phyloP scores from a whole-genome alignment of 2,113 vertebrate genomes.

The Struthidea cinerea region DNA sequence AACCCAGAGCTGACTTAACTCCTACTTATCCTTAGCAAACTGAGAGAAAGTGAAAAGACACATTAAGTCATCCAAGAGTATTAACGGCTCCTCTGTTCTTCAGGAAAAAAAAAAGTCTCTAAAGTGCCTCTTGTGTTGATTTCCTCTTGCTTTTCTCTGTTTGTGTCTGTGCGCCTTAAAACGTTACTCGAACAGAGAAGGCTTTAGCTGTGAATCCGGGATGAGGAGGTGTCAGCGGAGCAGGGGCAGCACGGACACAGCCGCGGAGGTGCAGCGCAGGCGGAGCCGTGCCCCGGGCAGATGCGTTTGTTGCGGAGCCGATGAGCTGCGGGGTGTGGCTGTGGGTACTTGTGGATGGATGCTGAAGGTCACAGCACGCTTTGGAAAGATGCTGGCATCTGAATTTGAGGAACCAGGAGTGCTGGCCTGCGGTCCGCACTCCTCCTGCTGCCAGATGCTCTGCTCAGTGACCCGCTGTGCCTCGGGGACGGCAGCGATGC shows the following conservation, averaged over 20 bases:
- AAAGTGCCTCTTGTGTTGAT: background rate
- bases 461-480: background rate
- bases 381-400: background rate
- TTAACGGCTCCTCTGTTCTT: background rate
- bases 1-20: background rate
- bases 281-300: background rate
- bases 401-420: background rate
- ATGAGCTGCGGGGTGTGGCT: background rate
- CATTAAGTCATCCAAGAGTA: background rate
- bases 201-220: background rate
- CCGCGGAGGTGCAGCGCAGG: background rate
- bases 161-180: background rate
- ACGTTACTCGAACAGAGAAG: background rate
- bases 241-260: background rate
- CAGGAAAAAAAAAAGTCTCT: background rate
- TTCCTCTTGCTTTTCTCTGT: background rate
- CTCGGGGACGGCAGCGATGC: accelerated
- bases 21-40: background rate
- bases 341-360: background rate
- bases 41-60: background rate
- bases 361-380: background rate
- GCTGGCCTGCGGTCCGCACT: background rate
- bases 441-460: background rate
- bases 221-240: background rate
- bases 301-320: accelerated